Evolutionary conservation across 2,797 vertebrate genomes (phyloP).

Genomic region (Acanthurus lineatus): DNA sequence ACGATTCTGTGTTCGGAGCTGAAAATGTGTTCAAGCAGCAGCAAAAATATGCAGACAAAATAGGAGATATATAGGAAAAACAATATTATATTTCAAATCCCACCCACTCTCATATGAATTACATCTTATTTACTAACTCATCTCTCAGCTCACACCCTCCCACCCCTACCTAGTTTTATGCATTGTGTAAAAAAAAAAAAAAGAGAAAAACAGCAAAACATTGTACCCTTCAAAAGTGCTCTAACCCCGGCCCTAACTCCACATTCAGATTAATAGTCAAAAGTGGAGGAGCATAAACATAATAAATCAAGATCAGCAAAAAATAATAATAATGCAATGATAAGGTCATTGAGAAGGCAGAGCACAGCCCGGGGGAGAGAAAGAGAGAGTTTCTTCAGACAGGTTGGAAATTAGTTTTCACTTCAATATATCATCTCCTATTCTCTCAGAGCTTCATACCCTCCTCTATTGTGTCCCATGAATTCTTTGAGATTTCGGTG

Average conservation of each 20-base stretch:
- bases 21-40: constrained; percentile 20
- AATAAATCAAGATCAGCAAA: constrained; percentile 83
- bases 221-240: constrained; percentile 57
- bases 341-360: constrained; percentile 79
- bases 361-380: constrained; percentile 64
- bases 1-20: constrained; percentile 19
- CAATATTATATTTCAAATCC: constrained; percentile 58
- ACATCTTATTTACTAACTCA: constrained; percentile 47
- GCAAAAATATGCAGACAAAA: constrained; percentile 42
- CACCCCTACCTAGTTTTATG: constrained; percentile 41
- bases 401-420: constrained; percentile 86
- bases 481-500: constrained; percentile 74
- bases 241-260: constrained; percentile 59
- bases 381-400: constrained; percentile 74
- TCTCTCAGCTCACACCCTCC: constrained; percentile 27
- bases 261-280: constrained; percentile 70
- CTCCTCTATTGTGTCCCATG: constrained; percentile 71
- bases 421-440: constrained; percentile 84
- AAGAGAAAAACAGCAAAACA: constrained; percentile 26
- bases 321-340: constrained; percentile 82
- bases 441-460: constrained; percentile 78
- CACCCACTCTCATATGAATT: constrained; percentile 43
- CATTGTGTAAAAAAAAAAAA: background rate
- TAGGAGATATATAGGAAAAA: constrained; percentile 24
- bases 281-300: constrained; percentile 77